phyloP scores from a whole-genome alignment of 2,797 vertebrate species.

The Falco naumanni region DNA sequence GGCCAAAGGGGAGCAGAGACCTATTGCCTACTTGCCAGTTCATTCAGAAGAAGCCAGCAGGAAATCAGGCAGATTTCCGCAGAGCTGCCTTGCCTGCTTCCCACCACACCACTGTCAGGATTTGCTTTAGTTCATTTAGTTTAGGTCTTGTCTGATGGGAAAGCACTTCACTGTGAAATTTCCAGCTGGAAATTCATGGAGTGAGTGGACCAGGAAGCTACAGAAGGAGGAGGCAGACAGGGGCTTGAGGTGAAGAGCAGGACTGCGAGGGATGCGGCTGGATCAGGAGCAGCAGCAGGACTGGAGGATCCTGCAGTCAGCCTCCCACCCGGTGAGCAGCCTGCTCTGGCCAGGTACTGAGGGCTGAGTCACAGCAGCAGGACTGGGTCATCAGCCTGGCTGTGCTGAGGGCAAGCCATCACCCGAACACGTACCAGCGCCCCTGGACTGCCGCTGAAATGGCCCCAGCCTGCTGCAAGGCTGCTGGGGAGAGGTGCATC shows the following conservation, averaged over 20 bases:
- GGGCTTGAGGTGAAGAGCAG: not conserved
- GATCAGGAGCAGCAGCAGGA: not conserved
- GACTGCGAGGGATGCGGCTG: not conserved
- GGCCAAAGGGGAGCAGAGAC: not conserved
- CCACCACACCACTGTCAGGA: not conserved
- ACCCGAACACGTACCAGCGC: not conserved
- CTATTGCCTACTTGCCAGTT: not conserved
- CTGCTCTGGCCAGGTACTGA: accelerated
- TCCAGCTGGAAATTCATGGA: slow-evolving; percentile 5
- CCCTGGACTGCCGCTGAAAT: not conserved
- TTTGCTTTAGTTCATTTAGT: slow-evolving; percentile 18
- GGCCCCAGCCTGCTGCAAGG: not conserved
- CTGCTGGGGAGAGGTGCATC: not conserved
- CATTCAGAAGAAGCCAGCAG: not conserved
- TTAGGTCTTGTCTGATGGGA: slow-evolving; percentile 19
- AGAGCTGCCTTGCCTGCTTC: not conserved
- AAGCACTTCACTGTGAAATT: not conserved
- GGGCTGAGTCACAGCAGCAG: not conserved
- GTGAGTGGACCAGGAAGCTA: not conserved
- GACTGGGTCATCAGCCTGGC: not conserved
- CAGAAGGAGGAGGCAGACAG: not conserved
- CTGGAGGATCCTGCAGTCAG: not conserved
- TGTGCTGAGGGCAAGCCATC: not conserved
- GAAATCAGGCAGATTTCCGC: not conserved
- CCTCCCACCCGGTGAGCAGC: not conserved